Evolutionary conservation across 1,140 invertebrate species (phyloP).

Genomic region (Pinna nobilis): DNA sequence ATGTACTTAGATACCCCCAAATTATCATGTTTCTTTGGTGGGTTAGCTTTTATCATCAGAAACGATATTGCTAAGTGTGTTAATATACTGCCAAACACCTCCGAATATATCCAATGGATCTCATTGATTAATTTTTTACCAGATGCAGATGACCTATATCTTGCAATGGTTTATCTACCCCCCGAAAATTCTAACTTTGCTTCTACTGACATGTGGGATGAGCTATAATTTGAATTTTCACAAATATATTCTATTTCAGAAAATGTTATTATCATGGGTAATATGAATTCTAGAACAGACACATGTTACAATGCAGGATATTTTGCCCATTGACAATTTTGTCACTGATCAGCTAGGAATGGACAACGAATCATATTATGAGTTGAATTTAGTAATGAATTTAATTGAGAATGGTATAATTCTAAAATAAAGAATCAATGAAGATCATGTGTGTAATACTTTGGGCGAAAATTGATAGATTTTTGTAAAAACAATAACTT

Average conservation of each 20-base stretch:
- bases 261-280: slow-evolving; percentile 1
- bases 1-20: no score
- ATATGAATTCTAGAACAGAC: slow-evolving; percentile 1
- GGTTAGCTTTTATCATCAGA: background rate
- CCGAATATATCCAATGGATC: background rate
- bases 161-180: background rate
- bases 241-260: background rate
- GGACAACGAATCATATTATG: background rate
- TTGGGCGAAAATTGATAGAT: slow-evolving; percentile 3
- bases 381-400: background rate
- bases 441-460: background rate
- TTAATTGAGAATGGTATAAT: background rate
- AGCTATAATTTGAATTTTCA: background rate
- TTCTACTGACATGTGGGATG: background rate
- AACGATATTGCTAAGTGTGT: background rate
- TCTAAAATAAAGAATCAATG: background rate
- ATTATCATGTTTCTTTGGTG: no score
- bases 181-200: background rate
- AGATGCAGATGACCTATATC: background rate
- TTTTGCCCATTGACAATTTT: background rate
- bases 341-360: background rate
- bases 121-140: background rate
- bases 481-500: slow-evolving; percentile 21
- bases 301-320: background rate
- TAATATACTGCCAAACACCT: background rate